Conservation (phyloP, 2,888 invertebrate species). For the Diarsia dahlii region DNA sequence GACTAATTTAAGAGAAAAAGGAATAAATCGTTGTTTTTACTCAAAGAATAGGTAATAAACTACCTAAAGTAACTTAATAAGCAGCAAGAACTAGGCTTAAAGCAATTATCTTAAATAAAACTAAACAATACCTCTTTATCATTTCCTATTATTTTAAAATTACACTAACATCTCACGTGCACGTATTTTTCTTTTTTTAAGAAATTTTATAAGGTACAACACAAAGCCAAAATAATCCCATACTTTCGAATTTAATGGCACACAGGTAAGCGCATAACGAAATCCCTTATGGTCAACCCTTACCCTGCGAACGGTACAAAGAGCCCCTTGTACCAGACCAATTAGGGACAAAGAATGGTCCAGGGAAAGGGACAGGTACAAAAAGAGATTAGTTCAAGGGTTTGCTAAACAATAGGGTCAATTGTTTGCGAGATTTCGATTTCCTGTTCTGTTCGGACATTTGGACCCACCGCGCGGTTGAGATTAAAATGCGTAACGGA, state of each 20-base stretch:
- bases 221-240: conserved; percentile 40
- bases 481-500: conserved; percentile 15
- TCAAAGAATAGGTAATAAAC: background rate
- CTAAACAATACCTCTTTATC: background rate
- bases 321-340: conserved; percentile 56
- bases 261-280: conserved; percentile 62
- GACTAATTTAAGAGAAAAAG: background rate
- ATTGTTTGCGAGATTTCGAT: conserved; percentile 67
- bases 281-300: conserved; percentile 65
- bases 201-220: conserved; percentile 13
- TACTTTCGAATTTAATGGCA: conserved; percentile 55
- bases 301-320: conserved; percentile 61
- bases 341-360: conserved; percentile 66
- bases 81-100: too few relatives aligned
- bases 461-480: conserved; percentile 66
- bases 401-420: conserved; percentile 69
- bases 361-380: conserved; percentile 65
- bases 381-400: conserved; percentile 67
- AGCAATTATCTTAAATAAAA: too few relatives aligned
- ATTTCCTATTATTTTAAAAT: background rate
- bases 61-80: background rate
- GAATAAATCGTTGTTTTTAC: background rate
- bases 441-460: conserved; percentile 65
- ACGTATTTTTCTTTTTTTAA: background rate
- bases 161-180: background rate